Evolutionary conservation across 2,888 invertebrate genomes (phyloP), one percentile per base, ranked within the genome.

Genomic region (Chrysodeixis includens): DNA sequence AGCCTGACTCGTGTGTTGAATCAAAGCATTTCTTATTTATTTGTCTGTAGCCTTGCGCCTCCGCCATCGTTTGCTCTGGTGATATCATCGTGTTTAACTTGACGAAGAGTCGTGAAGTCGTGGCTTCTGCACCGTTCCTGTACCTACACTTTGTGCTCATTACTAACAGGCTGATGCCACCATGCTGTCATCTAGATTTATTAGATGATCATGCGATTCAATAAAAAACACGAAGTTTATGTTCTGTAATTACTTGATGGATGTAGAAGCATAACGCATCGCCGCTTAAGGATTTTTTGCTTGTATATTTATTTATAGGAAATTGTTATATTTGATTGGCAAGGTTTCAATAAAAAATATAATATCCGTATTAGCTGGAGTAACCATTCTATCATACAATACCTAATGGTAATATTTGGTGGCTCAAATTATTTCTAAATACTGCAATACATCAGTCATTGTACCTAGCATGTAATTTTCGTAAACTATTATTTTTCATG

Each of bases 81-180:
- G 91, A 91, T 87, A 88, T 91, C 91, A 91, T 81, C 86, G 76
- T 66, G 73, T 73, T 76, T 74, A 70, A 82, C 77, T 80, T 78
- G 68, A 74, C 77, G 78, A 83, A 74, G 74, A 84, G 66, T 84
- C 83, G 84, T 84, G 83, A 70, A 76, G 75, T 85, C 79, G 82
- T 82, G 79, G 74, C 73, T 64, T 40, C 58, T 67, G 74, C 73
- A 68, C 68, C 58, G 68, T 69, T 74, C 64, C 73, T 70, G 78
- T 79, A 69, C 71, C 69, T 68, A 75, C 79, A 78, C 67, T 73
- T 76, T 69, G 79, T 80, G 71, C 59, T 71, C 26, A 54, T 67
- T 68, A 71, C 60, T 77, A 67, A 73, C 62, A 67, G 52, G 64
- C 64, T 74, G 71, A 74, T 74, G 74, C 64, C 55, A 72, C 70